A percentile compares a stretch with the other conserved stretches of the same genome.
Conservation (phyloP, 2,888 invertebrate species). For the Sminthurides aquaticus region DNA sequence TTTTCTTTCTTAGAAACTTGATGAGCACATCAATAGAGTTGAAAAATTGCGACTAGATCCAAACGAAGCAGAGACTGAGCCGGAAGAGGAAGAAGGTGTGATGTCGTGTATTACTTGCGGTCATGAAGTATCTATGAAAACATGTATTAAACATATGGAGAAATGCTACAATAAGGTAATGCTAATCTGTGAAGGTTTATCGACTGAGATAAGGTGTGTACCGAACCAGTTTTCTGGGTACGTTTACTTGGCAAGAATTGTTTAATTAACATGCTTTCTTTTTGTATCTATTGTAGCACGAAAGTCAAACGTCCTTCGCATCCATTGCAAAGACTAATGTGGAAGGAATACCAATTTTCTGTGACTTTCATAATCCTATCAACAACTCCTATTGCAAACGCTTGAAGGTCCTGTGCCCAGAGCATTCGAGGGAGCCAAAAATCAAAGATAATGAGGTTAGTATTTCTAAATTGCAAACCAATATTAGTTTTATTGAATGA, state of each 20-base stretch:
- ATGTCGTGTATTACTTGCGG: constrained; percentile 97
- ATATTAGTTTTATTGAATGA: too few relatives aligned
- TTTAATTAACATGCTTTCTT: too few relatives aligned
- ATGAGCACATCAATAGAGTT: constrained; percentile 70
- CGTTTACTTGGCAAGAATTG: too few relatives aligned
- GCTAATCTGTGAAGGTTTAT: constrained; percentile 20
- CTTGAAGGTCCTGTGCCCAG: constrained; percentile 89
- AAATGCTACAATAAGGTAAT: constrained; percentile 85
- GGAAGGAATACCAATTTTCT: constrained; percentile 94
- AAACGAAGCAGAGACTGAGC: constrained; percentile 54
- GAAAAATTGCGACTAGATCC: constrained; percentile 62
- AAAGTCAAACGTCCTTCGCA: constrained; percentile 93
- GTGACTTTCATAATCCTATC: constrained; percentile 84
- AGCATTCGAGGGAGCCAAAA: constrained; percentile 91
- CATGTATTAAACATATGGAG: constrained; percentile 94
- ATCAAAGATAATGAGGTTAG: constrained; percentile 64
- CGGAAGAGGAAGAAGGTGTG: constrained; percentile 61
- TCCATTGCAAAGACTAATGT: constrained; percentile 89
- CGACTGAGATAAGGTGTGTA: too few relatives aligned
- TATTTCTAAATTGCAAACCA: too few relatives aligned
- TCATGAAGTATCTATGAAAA: constrained; percentile 83
- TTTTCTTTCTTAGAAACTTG: constrained; percentile 63
- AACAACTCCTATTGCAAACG: constrained; percentile 93
- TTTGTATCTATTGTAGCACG: constrained; percentile 60
- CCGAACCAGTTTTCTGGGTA: too few relatives aligned